Base-by-base conservation (phyloP, 2,113 vertebrate species). In the Mola mola region DNA sequence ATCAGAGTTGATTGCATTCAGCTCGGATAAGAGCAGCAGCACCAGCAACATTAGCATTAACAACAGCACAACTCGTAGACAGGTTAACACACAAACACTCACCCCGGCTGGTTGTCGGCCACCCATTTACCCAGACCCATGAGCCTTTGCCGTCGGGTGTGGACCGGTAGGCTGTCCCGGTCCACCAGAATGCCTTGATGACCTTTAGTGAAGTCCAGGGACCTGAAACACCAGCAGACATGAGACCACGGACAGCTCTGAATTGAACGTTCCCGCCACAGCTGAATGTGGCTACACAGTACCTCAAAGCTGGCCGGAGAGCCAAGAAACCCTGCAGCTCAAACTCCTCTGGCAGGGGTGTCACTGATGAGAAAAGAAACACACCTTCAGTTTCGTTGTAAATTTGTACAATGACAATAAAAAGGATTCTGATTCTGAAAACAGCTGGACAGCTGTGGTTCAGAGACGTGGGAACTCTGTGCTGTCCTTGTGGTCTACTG, bases 271-370 rank as follows among this genome's bases (percentile, higher is more conserved):
- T 24, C 50, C 4, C 5, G 7, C n/a, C 0, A 7, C 1, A 20
- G 40, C 12, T 37, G 15, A 41, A 1, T 0, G 13, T 10, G 1
- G 3, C 0, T 2, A 37, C 3, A 0, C 4, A 17, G 5, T 76
- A 97, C 97, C 96, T 95, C 84, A 98, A 93, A 0, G 96, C 96
- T 2, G 96, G 96, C 38, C 96, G 94, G 64, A 99, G 92, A 56
- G 97, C 97, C 87, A 99, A 68, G 88, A 99, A 99, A 40, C 97
- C 97, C 87, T 99, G 97, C 63, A 99, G 84, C 76, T 99, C 97
- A 93, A 98, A 99, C 84, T 99, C 97, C 80, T 99, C 97, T 24
- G 97, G 97, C 88, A 99, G 94, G 0, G 97, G 97, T 19, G 87
- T 93, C 55, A 88, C 96, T 98, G 85, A 6, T 6, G 31, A n/a